A percentile compares a stretch with the other conserved stretches of the same genome.
These are phyloP conservation scores for Hartigia nigra DNA, from an alignment of 2,888 invertebrate genomes.

Conservation along the genomic window DNA sequence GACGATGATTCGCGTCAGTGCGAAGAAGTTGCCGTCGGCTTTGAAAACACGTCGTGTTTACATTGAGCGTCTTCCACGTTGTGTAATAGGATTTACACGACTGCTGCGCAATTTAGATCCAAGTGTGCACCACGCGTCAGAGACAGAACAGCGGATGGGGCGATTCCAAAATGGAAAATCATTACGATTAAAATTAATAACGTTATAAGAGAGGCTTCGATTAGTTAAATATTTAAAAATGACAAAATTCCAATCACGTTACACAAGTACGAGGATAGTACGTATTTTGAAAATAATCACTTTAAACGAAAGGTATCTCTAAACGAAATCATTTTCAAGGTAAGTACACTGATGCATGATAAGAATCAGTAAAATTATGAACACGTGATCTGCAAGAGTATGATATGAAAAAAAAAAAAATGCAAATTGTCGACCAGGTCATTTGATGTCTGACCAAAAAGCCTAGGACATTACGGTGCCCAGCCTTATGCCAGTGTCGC, in stretches of 20 bases:
- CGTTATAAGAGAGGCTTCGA: neutral
- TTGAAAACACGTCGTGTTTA: neutral
- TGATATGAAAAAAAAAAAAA: neutral
- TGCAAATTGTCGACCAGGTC: neutral
- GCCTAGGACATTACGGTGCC: neutral
- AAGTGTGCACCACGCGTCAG: neutral
- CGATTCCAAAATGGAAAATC: neutral
- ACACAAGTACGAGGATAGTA: neutral
- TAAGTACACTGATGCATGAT: neutral
- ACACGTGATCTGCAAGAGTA: neutral
- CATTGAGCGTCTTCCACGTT: neutral
- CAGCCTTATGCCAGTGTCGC: conserved; percentile 29
- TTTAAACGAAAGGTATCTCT: neutral
- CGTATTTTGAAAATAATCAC: neutral
- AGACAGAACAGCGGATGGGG: neutral
- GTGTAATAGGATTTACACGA: neutral
- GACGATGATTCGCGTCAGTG: no score
- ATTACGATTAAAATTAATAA: neutral
- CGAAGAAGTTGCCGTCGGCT: neutral
- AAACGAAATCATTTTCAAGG: neutral
- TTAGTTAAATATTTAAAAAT: neutral
- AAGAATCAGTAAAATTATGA: neutral
- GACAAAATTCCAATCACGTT: neutral
- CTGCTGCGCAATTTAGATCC: neutral
- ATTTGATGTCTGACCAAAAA: neutral